Evolutionary conservation across 2,113 vertebrate species (phyloP).

Genomic region (Peromyscus maniculatus): DNA sequence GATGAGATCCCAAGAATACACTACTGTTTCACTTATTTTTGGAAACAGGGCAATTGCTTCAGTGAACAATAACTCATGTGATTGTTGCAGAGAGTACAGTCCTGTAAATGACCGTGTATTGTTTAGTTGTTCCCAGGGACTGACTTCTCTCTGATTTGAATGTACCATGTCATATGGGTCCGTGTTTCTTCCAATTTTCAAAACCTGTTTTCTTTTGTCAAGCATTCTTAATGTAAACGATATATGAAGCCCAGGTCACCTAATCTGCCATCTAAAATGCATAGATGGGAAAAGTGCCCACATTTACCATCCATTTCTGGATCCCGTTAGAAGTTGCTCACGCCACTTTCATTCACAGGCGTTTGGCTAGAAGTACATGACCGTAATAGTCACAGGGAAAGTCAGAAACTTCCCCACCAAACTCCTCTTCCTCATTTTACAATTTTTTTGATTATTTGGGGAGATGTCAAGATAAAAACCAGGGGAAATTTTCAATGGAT

Average conservation of each 20-base stretch:
- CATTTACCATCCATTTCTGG: not conserved
- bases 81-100: not conserved
- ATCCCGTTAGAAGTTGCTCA: not conserved
- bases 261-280: not conserved
- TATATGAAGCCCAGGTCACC: not conserved
- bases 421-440: accelerated
- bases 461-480: not conserved
- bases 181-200: not conserved
- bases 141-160: not conserved
- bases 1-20: conserved; percentile 20
- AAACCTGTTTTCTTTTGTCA: not conserved
- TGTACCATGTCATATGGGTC: not conserved
- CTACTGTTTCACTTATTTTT: not conserved
- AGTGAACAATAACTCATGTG: not conserved
- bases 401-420: accelerated
- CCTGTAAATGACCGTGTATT: not conserved
- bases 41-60: not conserved
- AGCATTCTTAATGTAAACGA: not conserved
- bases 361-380: not conserved
- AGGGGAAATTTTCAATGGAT: not conserved
- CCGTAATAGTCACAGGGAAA: not conserved
- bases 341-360: not conserved
- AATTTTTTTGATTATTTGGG: not conserved
- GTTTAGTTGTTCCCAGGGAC: not conserved
- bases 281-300: not conserved